phyloP scores from a whole-genome alignment of 2,797 vertebrate species.

The Scyliorhinus canicula region DNA sequence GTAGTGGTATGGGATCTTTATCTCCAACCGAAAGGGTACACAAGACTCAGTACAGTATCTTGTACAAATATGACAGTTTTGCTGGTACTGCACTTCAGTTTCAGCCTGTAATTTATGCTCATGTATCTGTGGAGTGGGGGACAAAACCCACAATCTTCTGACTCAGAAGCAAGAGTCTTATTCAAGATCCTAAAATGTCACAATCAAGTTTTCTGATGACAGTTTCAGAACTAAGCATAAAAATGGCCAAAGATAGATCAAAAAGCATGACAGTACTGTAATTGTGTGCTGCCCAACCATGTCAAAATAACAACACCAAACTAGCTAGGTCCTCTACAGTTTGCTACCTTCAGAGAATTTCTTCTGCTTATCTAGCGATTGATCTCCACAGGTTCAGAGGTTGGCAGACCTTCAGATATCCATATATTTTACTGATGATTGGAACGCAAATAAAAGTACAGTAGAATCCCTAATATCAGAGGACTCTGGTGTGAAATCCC shows the following conservation, averaged over 20 bases:
- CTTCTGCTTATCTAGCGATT: neutral
- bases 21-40: neutral
- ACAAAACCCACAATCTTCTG: neutral
- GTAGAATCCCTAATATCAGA: neutral
- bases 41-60: neutral
- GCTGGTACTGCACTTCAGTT: neutral
- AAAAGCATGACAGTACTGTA: neutral
- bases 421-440: neutral
- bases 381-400: neutral
- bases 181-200: neutral
- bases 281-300: neutral
- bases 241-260: neutral
- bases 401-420: neutral
- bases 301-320: neutral
- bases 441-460: neutral
- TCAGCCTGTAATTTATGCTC: neutral
- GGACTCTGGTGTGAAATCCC: neutral
- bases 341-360: neutral
- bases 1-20: neutral
- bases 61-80: neutral
- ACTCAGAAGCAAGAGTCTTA: neutral
- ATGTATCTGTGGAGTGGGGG: neutral
- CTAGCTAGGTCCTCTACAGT: neutral
- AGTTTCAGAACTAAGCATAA: neutral
- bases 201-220: neutral